Evolutionary conservation across 2,797 vertebrate genomes (phyloP).

Genomic region (Acanthis flammea): DNA sequence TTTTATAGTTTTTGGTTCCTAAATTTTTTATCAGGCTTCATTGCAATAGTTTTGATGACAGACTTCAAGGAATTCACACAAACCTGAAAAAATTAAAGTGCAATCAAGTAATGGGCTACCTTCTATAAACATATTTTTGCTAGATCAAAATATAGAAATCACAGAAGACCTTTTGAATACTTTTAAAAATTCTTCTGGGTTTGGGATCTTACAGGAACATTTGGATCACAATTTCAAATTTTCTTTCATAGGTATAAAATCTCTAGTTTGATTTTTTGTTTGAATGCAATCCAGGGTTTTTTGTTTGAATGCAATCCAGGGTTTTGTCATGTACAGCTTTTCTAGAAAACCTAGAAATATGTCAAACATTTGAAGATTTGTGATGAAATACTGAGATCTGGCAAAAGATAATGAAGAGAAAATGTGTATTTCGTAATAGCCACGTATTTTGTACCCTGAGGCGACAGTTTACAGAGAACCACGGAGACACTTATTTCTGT

Average conservation of each 20-base stretch:
- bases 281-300: not conserved
- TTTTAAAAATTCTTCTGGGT: not conserved
- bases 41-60: not conserved
- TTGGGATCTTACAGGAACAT: not conserved
- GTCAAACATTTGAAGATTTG: not conserved
- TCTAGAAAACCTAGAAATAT: not conserved
- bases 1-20: not conserved
- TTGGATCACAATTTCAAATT: not conserved
- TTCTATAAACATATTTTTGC: not conserved
- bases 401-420: not conserved
- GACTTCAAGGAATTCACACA: not conserved
- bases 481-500: accelerated
- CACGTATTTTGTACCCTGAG: accelerated
- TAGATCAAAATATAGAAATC: not conserved
- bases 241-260: not conserved
- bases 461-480: accelerated
- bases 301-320: not conserved
- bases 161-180: not conserved
- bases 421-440: accelerated
- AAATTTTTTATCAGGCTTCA: not conserved
- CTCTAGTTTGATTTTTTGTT: not conserved
- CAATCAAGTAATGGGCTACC: not conserved
- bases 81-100: not conserved
- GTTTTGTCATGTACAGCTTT: not conserved
- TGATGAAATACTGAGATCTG: not conserved